These are phyloP conservation scores for Myopa testacea DNA, from an alignment of 2,888 invertebrate genomes.

Conservation along the genomic window DNA sequence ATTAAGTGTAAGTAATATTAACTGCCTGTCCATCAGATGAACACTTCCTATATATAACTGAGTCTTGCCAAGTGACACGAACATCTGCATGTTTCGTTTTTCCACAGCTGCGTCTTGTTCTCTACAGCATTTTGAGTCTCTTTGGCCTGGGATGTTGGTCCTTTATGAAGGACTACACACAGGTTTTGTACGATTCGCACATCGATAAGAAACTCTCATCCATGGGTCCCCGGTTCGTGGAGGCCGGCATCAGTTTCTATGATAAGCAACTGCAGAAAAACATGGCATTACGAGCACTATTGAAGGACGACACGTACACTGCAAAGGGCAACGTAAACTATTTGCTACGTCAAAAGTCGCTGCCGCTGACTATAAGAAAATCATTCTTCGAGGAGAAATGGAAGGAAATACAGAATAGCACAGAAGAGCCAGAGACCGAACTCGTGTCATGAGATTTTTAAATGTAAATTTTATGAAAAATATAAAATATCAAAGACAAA, in stretches of 20 bases:
- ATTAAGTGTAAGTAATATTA: conserved; percentile 57
- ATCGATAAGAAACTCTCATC: conserved; percentile 75
- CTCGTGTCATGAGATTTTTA: neutral
- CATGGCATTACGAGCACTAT: conserved; percentile 77
- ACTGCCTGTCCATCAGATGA: neutral
- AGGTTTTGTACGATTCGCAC: conserved; percentile 73
- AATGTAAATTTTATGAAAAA: neutral
- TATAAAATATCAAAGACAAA: too few relatives aligned
- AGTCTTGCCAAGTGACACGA: neutral
- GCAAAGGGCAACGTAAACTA: conserved; percentile 78
- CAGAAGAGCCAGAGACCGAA: neutral
- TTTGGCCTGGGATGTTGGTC: conserved; percentile 75
- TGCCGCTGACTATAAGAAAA: conserved; percentile 77
- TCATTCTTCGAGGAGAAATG: conserved; percentile 73
- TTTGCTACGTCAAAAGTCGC: conserved; percentile 74
- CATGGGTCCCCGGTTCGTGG: conserved; percentile 73
- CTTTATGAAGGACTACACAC: conserved; percentile 75
- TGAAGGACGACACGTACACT: conserved; percentile 75
- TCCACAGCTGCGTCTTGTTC: conserved; percentile 59
- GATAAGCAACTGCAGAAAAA: conserved; percentile 79
- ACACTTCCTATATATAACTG: neutral
- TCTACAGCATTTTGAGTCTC: conserved; percentile 73
- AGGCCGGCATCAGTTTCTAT: conserved; percentile 83
- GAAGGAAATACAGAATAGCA: conserved; percentile 60
- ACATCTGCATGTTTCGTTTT: neutral